These are phyloP conservation scores for Margaritifera margaritifera DNA, from an alignment of 2,888 invertebrate genomes.

Conservation along the genomic window DNA sequence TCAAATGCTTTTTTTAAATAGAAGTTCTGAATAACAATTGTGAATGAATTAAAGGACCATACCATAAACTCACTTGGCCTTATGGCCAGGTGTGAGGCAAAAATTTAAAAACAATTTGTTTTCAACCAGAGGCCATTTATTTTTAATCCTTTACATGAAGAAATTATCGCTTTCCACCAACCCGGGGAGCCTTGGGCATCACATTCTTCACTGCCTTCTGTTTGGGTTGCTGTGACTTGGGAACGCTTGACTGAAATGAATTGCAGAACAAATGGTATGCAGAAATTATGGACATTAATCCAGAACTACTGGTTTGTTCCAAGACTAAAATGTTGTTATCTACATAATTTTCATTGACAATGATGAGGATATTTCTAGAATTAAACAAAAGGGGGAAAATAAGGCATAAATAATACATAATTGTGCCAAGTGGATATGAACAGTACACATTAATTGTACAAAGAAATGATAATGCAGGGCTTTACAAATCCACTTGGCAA, in stretches of 20 bases:
- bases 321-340: neutral
- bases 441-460: too few species aligned
- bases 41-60: too few species aligned
- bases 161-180: slow-evolving; percentile 97
- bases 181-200: slow-evolving; percentile 91
- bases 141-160: slow-evolving; percentile 22
- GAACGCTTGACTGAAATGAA: slow-evolving; percentile 76
- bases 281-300: neutral
- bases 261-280: slow-evolving; percentile 6
- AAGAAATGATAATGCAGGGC: too few species aligned
- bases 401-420: neutral
- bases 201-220: slow-evolving; percentile 91
- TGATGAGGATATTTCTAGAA: neutral
- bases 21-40: too few species aligned
- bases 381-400: neutral
- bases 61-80: too few species aligned
- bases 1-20: too few species aligned
- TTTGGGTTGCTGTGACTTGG: slow-evolving; percentile 75
- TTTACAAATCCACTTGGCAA: too few species aligned
- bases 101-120: too few species aligned
- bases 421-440: neutral
- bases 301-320: neutral
- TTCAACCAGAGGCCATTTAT: slow-evolving; percentile 7
- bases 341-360: neutral
- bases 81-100: too few species aligned